These are phyloP conservation scores for Yponomeuta evonymella DNA, from an alignment of 2,888 invertebrate species.

Conservation along the genomic window DNA sequence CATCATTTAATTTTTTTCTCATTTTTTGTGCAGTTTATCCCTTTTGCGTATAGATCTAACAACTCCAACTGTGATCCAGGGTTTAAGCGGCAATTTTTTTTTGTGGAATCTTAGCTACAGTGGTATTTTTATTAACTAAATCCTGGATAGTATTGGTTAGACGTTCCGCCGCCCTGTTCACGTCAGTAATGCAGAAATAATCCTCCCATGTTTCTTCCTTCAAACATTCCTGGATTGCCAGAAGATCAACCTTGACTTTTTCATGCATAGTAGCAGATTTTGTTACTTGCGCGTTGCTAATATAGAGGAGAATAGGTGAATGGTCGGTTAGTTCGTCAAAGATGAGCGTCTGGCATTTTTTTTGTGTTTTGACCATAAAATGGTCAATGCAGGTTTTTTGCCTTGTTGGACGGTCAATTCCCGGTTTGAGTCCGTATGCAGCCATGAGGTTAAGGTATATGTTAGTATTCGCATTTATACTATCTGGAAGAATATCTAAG, in stretches of 20 bases:
- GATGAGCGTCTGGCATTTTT: neutral
- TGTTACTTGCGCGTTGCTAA: neutral
- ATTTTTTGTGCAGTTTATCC: neutral
- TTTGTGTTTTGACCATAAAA: neutral
- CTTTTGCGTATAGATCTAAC: slow-evolving; percentile 5
- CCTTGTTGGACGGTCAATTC: neutral
- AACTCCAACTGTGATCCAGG: slow-evolving; percentile 8
- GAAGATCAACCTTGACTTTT: neutral
- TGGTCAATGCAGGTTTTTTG: neutral
- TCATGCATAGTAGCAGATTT: neutral
- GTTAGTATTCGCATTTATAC: neutral
- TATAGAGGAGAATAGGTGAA: neutral
- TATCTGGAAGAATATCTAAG: neutral
- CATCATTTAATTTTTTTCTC: neutral
- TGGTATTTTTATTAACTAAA: neutral
- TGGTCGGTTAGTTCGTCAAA: neutral
- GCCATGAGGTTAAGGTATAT: neutral
- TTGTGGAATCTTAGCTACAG: neutral
- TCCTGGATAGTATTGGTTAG: neutral
- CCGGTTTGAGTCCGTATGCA: neutral
- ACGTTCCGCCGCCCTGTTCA: neutral
- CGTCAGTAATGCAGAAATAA: neutral
- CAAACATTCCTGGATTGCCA: neutral
- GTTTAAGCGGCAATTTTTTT: slow-evolving; percentile 7
- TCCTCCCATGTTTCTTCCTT: neutral